phyloP scores from a whole-genome alignment of 2,888 invertebrate genomes.

The Steinernema carpocapsae region DNA sequence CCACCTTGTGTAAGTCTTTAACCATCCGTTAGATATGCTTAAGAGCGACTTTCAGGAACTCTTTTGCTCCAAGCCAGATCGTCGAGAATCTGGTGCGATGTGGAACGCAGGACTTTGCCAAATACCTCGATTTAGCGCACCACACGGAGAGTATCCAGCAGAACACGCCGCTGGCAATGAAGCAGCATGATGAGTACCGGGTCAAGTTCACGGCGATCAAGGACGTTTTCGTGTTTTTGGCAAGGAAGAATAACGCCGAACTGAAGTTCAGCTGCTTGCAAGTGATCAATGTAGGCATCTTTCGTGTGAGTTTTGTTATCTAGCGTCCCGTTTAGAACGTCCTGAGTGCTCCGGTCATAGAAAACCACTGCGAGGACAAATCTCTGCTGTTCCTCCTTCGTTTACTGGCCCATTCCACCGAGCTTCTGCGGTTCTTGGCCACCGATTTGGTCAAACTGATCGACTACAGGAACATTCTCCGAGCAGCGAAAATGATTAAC shows the following conservation, averaged over 20 bases:
- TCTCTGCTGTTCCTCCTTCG: not conserved
- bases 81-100: too few species aligned
- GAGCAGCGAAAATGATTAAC: not conserved
- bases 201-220: slow-evolving; percentile 11
- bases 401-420: not conserved
- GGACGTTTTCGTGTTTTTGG: not conserved
- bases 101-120: too few species aligned
- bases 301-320: not conserved
- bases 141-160: not conserved
- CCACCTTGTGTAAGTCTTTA: not conserved
- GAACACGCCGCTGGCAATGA: not conserved
- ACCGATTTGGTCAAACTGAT: not conserved
- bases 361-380: not conserved
- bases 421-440: not conserved
- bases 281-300: not conserved
- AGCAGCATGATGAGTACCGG: not conserved
- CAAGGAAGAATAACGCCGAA: not conserved
- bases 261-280: not conserved
- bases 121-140: not conserved
- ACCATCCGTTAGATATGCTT: not conserved
- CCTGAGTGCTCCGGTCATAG: not conserved
- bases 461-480: not conserved
- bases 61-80: not conserved
- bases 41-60: not conserved
- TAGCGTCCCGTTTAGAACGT: not conserved